Base-by-base conservation (phyloP, 1,140 invertebrate species). In the Bombus pyrosoma region DNA sequence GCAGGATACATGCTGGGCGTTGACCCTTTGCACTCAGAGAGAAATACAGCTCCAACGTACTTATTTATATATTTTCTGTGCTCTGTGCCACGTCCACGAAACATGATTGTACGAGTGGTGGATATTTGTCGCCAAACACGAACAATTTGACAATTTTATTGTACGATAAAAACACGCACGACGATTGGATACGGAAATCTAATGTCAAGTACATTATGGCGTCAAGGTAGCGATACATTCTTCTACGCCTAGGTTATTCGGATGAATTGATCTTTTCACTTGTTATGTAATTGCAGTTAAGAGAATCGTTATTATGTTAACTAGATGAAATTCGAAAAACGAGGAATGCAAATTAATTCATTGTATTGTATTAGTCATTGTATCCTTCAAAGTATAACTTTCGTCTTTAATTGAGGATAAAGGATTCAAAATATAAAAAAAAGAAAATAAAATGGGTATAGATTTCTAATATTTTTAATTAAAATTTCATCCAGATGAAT, bases 1-100 rank as follows among this genome's bases (percentile, higher is more conserved):
- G 90, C 91, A 91, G 91, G 91, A 90, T 83, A 90, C 94, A 94
- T 94, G 94, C 94, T 93, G 90, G 92, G 83, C 91, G 81, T 92
- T 94, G 87, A 93, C 88, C 83, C 90, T 88, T 81, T 89, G 86
- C 91, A 93, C 91, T 94, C 91, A 86, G 90, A 92, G 90, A 91
- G 81, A 94, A 94, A 94, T 92, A 94, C 92, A 92, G 93, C 94
- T 92, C 72, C 32, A 72, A 74, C 39, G 59, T 75, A 32, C n/a
- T 43, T 59, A 32, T 69, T 18, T 41, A 25, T 32, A 12, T 32
- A 32, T 64, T 64, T 32, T 47, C 28, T 13, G 3, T 34, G 6
- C 64, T 62, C 28, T 72, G 18, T 28, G 12, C 32, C 41, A 72
- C 32, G n/a, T 75, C 37, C 15, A 37, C n/a, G 47, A 8, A 39